Evolutionary conservation across 2,797 vertebrate species (phyloP), one percentile per base, ranked within the genome.

Genomic region (Gadopsis marmoratus): DNA sequence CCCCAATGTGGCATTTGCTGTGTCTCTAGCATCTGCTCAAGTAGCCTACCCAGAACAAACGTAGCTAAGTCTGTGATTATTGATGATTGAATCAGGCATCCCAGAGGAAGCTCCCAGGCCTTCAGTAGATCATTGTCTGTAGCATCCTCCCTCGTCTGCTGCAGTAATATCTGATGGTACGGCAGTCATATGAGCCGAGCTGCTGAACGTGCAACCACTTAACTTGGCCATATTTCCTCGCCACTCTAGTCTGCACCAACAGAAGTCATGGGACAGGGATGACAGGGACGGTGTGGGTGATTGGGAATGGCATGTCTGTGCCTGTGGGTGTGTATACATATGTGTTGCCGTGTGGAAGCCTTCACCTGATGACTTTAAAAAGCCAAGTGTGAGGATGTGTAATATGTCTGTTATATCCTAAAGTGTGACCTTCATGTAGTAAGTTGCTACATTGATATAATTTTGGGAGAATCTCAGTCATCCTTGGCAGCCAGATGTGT

Each of bases 201-300:
- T 82, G 90, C 83, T 84, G 83, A 93, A 94, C 86, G 86, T 93
- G 92, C 92, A 90, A 87, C 86, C 93, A 94, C 91, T 95, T 93
- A 93, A 54, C 71, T 55, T 47, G 53, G 75, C 67, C 66, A 19
- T 73, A 26, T 56, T 81, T 51, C 79, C 83, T 68, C 73, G 67
- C 78, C 62, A 76, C 59, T 81, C 84, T 47, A 71, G 73, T 78
- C 85, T 74, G 61, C 78, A 56, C 80, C 81, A 89, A 92, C 83
- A 10, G 43, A 74, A 91, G 91, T 94, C 92, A 94, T 93, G 92
- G 80, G 93, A 93, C 47, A 21, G 80, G 72, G 76, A 79, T 85
- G 85, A 88, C 78, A 65, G 56, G 62, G 83, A 67, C 79, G 83
- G 66, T 81, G 83, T 64, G 78, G 51, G 7, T 90, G 61, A 91